A percentile compares a stretch with the other conserved stretches of the same genome.
Evolutionary conservation across 1,140 invertebrate species (phyloP).

Genomic region (Trichonephila clavata): DNA sequence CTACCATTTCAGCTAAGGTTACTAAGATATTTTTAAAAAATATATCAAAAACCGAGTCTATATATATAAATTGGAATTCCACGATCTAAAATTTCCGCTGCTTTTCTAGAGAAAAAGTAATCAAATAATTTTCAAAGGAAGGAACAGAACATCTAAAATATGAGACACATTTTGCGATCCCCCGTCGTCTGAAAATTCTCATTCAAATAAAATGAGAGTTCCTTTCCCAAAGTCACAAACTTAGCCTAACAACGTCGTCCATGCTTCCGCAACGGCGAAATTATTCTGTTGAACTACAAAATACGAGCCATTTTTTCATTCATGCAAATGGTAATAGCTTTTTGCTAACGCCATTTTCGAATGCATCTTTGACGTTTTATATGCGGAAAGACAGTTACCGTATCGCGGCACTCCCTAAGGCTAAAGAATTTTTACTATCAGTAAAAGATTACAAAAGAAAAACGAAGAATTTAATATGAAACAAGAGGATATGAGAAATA

Average conservation of each 20-base stretch:
- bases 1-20: too few relatives aligned
- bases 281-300: constrained; percentile 64
- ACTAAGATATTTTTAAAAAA: too few relatives aligned
- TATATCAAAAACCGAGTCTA: background rate
- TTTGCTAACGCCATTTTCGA: constrained; percentile 63
- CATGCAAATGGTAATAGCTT: constrained; percentile 68
- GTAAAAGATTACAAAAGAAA: background rate
- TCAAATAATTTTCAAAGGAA: constrained; percentile 36
- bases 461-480: constrained; percentile 45
- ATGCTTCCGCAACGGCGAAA: constrained; percentile 34
- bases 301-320: constrained; percentile 50
- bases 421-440: constrained; percentile 28
- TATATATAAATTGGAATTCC: background rate
- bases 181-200: background rate
- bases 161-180: constrained; percentile 13
- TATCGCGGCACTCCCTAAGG: constrained; percentile 22
- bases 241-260: constrained; percentile 63
- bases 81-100: too few relatives aligned
- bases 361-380: constrained; percentile 59
- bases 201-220: constrained; percentile 49
- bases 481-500: constrained; percentile 6
- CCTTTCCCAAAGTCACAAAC: constrained; percentile 42
- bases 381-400: constrained; percentile 43
- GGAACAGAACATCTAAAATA: background rate
- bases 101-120: constrained; percentile 1